phyloP scores from a whole-genome alignment of 2,113 vertebrate species.

The Halcyon senegalensis region DNA sequence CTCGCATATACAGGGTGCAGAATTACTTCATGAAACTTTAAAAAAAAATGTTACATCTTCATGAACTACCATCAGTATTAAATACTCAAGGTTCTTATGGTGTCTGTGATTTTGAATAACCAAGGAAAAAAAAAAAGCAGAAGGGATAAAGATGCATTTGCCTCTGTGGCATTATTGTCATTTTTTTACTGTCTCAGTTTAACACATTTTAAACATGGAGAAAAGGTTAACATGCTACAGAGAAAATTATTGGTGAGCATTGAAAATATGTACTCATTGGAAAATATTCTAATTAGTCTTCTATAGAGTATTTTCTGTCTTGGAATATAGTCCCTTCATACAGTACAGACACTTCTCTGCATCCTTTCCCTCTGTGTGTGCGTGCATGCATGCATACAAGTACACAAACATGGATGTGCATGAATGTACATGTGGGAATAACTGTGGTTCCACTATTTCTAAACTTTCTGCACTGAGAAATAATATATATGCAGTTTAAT shows the following conservation, averaged over 20 bases:
- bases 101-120: neutral
- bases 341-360: neutral
- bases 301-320: neutral
- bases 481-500: neutral
- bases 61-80: neutral
- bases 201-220: neutral
- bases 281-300: neutral
- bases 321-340: neutral
- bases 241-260: neutral
- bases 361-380: neutral
- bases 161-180: neutral
- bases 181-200: neutral
- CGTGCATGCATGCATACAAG: no score
- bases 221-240: neutral
- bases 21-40: neutral
- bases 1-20: neutral
- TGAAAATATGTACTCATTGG: neutral
- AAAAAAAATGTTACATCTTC: neutral
- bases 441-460: neutral
- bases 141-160: neutral
- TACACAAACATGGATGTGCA: accelerated
- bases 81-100: neutral
- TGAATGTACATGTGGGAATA: neutral
- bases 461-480: neutral
- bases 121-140: neutral